A percentile compares a stretch with the other conserved stretches of the same genome.
Evolutionary conservation across 2,113 vertebrate species (phyloP).

Genomic region (Eupsittula cactorum): DNA sequence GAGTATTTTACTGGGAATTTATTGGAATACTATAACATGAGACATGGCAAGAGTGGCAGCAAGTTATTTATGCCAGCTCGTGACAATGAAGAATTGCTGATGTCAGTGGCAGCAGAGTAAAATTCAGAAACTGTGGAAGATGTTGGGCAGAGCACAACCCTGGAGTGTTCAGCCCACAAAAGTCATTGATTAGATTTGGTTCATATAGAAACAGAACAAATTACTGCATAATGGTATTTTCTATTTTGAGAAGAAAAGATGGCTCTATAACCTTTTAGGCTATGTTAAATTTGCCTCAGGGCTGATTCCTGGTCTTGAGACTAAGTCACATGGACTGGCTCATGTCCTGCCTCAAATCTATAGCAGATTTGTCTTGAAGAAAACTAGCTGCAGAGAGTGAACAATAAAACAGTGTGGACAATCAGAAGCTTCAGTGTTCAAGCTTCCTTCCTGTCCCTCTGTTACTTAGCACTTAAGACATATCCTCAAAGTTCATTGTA

Average conservation of each 20-base stretch:
- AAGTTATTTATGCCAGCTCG: background rate
- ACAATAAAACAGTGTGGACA: constrained; percentile 34
- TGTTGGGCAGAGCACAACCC: background rate
- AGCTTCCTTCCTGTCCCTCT: background rate
- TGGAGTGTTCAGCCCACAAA: background rate
- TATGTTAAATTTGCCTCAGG: constrained; percentile 3
- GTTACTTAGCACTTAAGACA: background rate
- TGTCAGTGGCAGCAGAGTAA: background rate
- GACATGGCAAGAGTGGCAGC: background rate
- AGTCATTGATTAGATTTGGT: background rate
- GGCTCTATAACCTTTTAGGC: constrained; percentile 10
- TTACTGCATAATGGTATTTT: background rate
- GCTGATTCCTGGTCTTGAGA: constrained; percentile 2
- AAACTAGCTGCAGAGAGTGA: background rate
- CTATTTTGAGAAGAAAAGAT: constrained; percentile 46
- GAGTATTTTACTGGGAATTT: background rate
- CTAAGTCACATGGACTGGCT: constrained; percentile 12
- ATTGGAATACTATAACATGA: background rate
- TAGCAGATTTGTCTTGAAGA: constrained; percentile 28
- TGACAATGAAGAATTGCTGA: background rate
- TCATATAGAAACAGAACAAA: constrained; percentile 24
- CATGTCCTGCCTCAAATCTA: background rate
- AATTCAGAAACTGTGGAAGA: background rate
- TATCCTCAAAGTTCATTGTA: background rate
- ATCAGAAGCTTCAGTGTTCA: constrained; percentile 18